A percentile compares a stretch with the other conserved stretches of the same genome.
These are phyloP conservation scores for Chlamydotis undulata DNA, from an alignment of 2,113 vertebrate species.

Conservation along the genomic window DNA sequence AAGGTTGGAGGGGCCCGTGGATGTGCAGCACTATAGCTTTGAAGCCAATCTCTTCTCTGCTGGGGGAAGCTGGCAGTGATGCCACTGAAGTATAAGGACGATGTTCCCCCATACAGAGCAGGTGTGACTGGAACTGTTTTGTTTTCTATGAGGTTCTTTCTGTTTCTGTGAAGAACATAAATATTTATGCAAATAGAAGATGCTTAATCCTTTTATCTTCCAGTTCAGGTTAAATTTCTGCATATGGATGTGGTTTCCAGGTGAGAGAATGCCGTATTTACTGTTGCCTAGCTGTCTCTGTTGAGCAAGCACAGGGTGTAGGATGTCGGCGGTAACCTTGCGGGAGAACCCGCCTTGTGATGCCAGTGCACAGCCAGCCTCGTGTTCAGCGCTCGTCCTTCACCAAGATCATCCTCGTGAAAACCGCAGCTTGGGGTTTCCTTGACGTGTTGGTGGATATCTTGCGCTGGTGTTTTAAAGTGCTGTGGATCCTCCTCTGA, in stretches of 20 bases:
- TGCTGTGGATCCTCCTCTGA: neutral
- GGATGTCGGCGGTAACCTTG: neutral
- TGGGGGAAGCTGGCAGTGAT: neutral
- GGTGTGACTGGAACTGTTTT: neutral
- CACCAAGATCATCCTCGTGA: accelerated
- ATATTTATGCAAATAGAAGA: neutral
- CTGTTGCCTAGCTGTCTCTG: neutral
- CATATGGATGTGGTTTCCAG: neutral
- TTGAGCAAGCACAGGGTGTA: neutral
- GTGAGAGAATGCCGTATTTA: neutral
- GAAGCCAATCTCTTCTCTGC: neutral
- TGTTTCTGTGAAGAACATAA: neutral
- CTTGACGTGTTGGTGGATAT: neutral
- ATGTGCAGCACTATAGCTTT: neutral
- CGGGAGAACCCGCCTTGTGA: neutral
- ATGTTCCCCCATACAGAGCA: neutral
- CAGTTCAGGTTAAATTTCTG: neutral
- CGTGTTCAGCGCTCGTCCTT: neutral
- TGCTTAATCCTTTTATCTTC: neutral
- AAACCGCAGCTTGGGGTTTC: neutral
- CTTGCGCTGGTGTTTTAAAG: neutral
- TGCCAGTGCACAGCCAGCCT: neutral
- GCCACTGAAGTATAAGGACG: neutral
- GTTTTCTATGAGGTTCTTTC: neutral
- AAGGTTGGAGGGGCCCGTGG: neutral